Percentiles rank a stretch among this genome's conserved stretches.
These are phyloP conservation scores for Solea solea DNA, from an alignment of 2,113 vertebrate genomes.

Conservation along the genomic window DNA sequence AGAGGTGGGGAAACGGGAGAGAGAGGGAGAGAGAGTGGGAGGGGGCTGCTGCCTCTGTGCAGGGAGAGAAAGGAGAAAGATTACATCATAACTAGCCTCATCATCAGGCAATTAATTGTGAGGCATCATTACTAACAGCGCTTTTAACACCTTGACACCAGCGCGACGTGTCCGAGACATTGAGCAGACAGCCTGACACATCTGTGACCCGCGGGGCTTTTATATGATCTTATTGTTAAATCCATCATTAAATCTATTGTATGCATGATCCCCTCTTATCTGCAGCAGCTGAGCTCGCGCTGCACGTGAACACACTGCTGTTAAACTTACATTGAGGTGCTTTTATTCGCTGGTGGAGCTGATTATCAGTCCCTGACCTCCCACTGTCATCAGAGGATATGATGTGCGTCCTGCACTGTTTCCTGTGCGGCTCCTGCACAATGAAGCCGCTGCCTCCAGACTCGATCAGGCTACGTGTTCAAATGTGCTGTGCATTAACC, in stretches of 20 bases:
- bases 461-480: background rate
- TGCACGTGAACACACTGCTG: slow-evolving; percentile 1
- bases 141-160: slow-evolving; percentile 59
- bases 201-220: background rate
- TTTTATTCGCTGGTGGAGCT: background rate
- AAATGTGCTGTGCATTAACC: background rate
- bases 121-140: slow-evolving; percentile 55
- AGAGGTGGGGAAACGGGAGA: slow-evolving; percentile 61
- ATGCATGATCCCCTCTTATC: background rate
- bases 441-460: background rate
- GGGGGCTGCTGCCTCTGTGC: slow-evolving; percentile 4
- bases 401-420: background rate
- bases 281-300: background rate
- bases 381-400: background rate
- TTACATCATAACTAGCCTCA: slow-evolving; percentile 81
- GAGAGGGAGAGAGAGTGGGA: slow-evolving; percentile 54
- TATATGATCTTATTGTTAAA: background rate
- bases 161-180: slow-evolving; percentile 32
- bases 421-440: background rate
- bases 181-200: background rate
- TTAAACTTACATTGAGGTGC: too few species aligned
- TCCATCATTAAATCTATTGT: slow-evolving; percentile 2
- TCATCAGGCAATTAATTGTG: slow-evolving; percentile 77
- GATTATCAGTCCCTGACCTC: background rate
- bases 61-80: slow-evolving; percentile 54